Evolutionary conservation across 2,797 vertebrate species (phyloP).

Genomic region (Notolabrus celidotus): DNA sequence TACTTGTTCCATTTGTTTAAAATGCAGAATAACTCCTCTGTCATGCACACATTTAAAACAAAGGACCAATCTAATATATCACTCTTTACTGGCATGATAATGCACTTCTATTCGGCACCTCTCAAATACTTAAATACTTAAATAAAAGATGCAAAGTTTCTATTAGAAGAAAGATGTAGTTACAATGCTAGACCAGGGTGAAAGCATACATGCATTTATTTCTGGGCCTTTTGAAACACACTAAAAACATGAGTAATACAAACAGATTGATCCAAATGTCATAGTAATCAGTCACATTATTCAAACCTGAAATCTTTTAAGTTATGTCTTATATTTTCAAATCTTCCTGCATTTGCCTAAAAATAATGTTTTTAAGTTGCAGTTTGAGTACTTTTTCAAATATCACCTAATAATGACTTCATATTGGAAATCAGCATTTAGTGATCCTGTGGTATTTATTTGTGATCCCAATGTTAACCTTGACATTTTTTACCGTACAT

Average conservation of each 20-base stretch:
- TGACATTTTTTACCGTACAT: no score
- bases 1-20: conserved; percentile 37
- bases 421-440: no score
- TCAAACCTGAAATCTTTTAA: not conserved
- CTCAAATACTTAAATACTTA: conserved; percentile 10
- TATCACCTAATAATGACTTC: no score
- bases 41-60: not conserved
- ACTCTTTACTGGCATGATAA: not conserved
- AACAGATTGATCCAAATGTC: not conserved
- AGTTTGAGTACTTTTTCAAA: no score
- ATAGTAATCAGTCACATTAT: no score
- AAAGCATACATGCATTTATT: no score
- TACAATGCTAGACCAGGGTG: no score
- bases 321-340: not conserved
- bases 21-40: conserved; percentile 11
- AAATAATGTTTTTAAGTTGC: no score
- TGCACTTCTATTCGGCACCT: not conserved
- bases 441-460: no score
- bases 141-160: not conserved
- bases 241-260: not conserved
- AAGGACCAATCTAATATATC: conserved; percentile 3
- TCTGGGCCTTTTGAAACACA: no score
- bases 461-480: no score
- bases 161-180: no score
- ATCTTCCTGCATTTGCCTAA: not conserved